Evolutionary conservation across 2,888 invertebrate genomes (phyloP), one percentile per base, ranked within the genome.

Genomic region (Embidobia sp.): DNA sequence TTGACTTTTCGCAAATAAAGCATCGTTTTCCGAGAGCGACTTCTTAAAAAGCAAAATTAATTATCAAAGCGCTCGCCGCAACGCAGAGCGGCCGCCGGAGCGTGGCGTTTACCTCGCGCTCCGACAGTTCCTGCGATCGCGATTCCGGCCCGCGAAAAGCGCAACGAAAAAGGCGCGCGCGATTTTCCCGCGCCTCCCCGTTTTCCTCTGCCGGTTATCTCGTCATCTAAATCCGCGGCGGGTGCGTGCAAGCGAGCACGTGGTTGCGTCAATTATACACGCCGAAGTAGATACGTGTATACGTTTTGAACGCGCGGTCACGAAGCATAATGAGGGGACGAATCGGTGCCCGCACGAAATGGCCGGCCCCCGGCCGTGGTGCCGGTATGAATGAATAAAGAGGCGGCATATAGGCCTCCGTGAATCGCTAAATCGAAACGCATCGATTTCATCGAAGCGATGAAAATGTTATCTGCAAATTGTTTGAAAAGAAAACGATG

Each of bases 341-440:
- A 81, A 81, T 80, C 72, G 79, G 78, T 82, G 79, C 77, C 80
- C 63, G 80, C 82, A 83, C 82, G 82, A 81, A 83, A 83, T 78
- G 81, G 81, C 79, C 82, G 70, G 66, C 61, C 57, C 61, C 44
- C 76, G 78, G 69, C 81, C 83, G 79, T 81, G 78, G 76, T 83
- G 76, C 82, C 81, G 81, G 83, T 78, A 81, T 81, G 81, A 86
- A 85, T 83, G 85, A 85, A 86, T 85, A 84, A 86, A 84, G 81
- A 79, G 74, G 57, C 80, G 80, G 81, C 80, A 83, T 85, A 83
- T 80, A 81, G 81, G 79, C 81, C 81, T 81, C 80, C 83, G 81
- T 80, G 85, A 85, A 86, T 86, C 84, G 3, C 22, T 22, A 6
- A 6, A 22, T n/a, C n/a, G n/a, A n/a, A n/a, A n/a, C n/a, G n/a